Conservation (phyloP, 2,113 vertebrate genomes). For the Buteo buteo region DNA sequence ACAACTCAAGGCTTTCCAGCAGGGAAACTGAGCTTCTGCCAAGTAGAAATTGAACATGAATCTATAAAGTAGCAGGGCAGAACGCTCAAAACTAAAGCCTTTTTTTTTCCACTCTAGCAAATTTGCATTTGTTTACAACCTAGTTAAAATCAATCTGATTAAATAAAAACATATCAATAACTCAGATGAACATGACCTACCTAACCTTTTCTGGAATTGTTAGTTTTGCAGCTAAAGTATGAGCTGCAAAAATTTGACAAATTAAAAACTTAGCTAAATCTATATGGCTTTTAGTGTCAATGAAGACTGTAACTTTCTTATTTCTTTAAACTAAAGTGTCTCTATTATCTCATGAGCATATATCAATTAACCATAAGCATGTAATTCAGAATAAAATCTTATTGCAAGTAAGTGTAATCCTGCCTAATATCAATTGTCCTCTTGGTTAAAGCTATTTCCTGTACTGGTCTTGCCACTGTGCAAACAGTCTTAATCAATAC, state of each 20-base stretch:
- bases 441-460: neutral
- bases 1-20: neutral
- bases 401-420: neutral
- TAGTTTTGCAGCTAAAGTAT: neutral
- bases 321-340: neutral
- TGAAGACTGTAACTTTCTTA: neutral
- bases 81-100: neutral
- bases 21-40: neutral
- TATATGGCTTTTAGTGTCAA: neutral
- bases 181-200: neutral
- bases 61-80: neutral
- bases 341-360: neutral
- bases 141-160: neutral
- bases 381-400: neutral
- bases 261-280: neutral
- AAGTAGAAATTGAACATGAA: neutral
- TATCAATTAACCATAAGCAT: neutral
- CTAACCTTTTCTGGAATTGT: neutral
- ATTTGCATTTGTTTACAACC: neutral
- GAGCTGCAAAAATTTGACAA: neutral
- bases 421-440: neutral
- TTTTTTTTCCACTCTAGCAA: neutral
- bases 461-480: neutral
- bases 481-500: constrained; percentile 8
- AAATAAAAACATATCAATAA: neutral